Evolutionary conservation across 2,113 vertebrate genomes (phyloP).

Genomic region (Shinisaurus crocodilurus): DNA sequence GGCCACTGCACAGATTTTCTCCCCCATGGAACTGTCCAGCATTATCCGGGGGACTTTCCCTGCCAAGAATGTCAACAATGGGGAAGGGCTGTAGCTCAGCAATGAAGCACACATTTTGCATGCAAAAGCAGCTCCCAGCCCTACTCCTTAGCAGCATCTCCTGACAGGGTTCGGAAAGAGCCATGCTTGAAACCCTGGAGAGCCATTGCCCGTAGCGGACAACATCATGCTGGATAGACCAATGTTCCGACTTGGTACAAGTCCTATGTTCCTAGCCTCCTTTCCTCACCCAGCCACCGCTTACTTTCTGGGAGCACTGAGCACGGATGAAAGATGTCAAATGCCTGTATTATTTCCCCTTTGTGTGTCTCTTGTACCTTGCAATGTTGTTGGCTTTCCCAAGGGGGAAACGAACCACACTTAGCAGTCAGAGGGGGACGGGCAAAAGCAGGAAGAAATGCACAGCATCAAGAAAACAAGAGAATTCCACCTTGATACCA

Average conservation of each 20-base stretch:
- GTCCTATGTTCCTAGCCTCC: not conserved
- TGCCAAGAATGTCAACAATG: not conserved
- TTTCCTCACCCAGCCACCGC: not conserved
- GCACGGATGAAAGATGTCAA: not conserved
- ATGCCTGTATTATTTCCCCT: not conserved
- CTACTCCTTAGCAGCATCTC: not conserved
- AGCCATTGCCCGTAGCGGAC: not conserved
- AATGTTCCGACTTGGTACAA: not conserved
- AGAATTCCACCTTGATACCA: conserved; percentile 9
- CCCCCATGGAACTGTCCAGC: not conserved
- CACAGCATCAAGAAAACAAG: not conserved
- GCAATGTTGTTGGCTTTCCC: not conserved
- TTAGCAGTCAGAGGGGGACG: not conserved
- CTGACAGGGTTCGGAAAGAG: too few relatives aligned
- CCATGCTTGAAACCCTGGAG: not conserved
- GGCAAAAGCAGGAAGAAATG: not conserved
- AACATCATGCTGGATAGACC: not conserved
- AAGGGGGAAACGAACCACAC: rapidly evolving
- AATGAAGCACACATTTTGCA: not conserved
- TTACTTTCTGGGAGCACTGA: not conserved
- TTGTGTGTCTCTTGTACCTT: not conserved
- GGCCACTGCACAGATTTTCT: not conserved
- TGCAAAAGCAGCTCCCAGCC: not conserved
- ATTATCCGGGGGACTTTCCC: not conserved
- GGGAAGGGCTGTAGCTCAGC: not conserved